Conservation (phyloP, 2,797 vertebrate species). For the Rhynchotus rufescens region DNA sequence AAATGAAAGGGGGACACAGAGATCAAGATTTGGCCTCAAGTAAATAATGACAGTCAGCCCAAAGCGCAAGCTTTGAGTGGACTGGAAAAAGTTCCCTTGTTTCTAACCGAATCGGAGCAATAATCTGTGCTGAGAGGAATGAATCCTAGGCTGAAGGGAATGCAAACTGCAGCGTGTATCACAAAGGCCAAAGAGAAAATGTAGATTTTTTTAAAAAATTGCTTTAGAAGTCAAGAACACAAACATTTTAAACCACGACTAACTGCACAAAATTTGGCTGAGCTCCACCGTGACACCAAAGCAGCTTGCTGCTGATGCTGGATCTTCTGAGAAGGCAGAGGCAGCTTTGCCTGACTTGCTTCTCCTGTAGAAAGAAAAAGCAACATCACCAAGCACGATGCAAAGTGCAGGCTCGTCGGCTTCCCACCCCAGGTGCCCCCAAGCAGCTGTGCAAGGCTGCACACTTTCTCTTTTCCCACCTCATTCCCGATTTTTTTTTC, state of each 20-base stretch:
- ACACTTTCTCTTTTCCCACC: rapidly evolving
- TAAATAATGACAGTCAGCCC: not conserved
- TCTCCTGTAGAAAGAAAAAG: not conserved
- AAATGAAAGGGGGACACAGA: not conserved
- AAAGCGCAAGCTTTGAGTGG: not conserved
- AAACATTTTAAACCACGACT: not conserved
- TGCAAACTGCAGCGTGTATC: not conserved
- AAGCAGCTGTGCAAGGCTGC: not conserved
- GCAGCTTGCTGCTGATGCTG: not conserved
- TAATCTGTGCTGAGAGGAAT: not conserved
- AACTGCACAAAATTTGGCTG: not conserved
- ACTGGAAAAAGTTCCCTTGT: not conserved
- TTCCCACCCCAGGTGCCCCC: not conserved
- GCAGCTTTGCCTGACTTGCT: not conserved
- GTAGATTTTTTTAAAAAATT: not conserved
- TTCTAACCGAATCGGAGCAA: not conserved
- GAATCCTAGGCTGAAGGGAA: not conserved
- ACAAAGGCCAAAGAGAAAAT: not conserved
- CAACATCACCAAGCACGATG: not conserved
- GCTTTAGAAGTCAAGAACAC: not conserved
- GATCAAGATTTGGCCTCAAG: not conserved
- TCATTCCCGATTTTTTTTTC: not conserved
- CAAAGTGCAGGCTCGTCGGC: not conserved
- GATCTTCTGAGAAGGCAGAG: rapidly evolving
- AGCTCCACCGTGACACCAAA: not conserved